Conservation (phyloP, 1,140 invertebrate genomes). For the Helicoverpa armigera region DNA sequence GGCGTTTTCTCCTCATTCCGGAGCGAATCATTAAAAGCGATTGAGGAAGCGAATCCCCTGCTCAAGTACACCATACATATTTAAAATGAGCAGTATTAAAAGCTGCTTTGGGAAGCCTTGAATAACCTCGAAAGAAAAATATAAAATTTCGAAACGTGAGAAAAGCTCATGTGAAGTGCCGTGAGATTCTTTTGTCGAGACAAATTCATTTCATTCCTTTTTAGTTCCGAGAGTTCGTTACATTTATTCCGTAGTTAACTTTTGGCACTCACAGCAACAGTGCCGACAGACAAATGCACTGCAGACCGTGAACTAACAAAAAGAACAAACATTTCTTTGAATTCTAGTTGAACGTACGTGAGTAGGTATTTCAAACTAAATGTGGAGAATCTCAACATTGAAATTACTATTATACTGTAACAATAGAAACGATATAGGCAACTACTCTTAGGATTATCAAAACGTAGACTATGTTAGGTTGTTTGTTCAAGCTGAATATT, state of each 20-base stretch:
- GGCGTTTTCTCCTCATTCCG: slow-evolving; percentile 14
- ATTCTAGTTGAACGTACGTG: not conserved
- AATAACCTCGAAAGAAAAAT: slow-evolving; percentile 1
- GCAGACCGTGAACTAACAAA: slow-evolving; percentile 14
- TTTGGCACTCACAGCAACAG: slow-evolving; percentile 18
- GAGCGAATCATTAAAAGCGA: slow-evolving; percentile 35
- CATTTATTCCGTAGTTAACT: slow-evolving; percentile 38
- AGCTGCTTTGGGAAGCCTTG: slow-evolving; percentile 10
- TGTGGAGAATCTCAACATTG: not conserved
- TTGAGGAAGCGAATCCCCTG: slow-evolving; percentile 14
- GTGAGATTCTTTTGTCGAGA: not conserved
- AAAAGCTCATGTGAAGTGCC: not conserved
- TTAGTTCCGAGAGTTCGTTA: slow-evolving; percentile 18
- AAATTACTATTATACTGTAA: not conserved
- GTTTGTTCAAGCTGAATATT: slow-evolving; percentile 45
- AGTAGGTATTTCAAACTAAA: not conserved
- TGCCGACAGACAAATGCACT: slow-evolving; percentile 35
- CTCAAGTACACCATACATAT: slow-evolving; percentile 13
- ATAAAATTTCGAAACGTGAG: not conserved
- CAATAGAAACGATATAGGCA: no score
- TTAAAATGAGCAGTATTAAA: slow-evolving; percentile 36
- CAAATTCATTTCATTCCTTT: slow-evolving; percentile 1
- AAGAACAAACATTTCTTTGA: slow-evolving; percentile 11
- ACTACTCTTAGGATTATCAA: not conserved
- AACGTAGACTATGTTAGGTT: slow-evolving; percentile 8